Evolutionary conservation across 2,888 invertebrate genomes (phyloP), one percentile per base, ranked within the genome.

Genomic region (Trichopoda pennipes): DNA sequence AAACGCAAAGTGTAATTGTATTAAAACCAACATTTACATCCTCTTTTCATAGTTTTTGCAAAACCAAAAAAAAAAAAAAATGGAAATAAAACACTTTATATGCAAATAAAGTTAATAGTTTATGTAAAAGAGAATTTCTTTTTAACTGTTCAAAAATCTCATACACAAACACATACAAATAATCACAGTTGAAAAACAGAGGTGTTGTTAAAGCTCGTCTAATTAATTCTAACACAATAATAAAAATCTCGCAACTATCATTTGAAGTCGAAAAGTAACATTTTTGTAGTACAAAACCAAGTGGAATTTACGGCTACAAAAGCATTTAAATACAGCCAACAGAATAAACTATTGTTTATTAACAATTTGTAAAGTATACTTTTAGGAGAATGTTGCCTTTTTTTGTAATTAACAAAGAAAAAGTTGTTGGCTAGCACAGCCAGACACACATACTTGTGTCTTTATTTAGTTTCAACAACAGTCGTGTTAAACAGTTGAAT

Each of bases 331-430:
- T 35, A 60, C 2, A 21, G 21, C 32, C n/a, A 38, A 38, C 23
- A 61, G 4, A 42, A 44, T 3, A 23, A 49, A 19, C 38, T 21
- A 16, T 32, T 55, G 19, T 56, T 55, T 47, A 56, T 44, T 12
- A 74, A 74, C 63, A 74, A 56, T 64, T 74, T 63, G 44, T 74
- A 63, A 74, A 74, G 63, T 47, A 64, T 56, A 63, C 55, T 74
- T 55, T 55, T 56, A 55, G 44, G 63, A 55, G 53, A n/a, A n/a
- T 28, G 28, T 19, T 70, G 47, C 19, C 0, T 44, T 44, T 44
- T 47, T 47, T 3, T 21, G 21, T 21, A 49, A 49, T 19, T 49
- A 12, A 49, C 19, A 19, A 42, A 4, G 4, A 44, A 44, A 16
- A 21, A 17, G 19, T 21, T 10, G 21, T 21, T 19, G 9, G 17